phyloP scores from a whole-genome alignment of 53 echinoderm and acorn worm genomes.

The Antedon mediterranea region DNA sequence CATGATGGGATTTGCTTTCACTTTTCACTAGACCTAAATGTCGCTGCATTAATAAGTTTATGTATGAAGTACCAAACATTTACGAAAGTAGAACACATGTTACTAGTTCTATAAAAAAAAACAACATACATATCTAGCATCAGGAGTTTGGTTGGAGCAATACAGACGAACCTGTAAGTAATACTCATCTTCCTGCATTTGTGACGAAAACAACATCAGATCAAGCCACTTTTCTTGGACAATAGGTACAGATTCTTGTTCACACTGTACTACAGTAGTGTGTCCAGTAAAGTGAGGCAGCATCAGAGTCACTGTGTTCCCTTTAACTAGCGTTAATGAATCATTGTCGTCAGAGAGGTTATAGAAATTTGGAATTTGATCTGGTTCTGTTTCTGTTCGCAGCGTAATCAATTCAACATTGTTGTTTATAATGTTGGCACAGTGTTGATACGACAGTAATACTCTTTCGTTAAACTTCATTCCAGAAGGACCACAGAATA shows the following conservation, averaged over 20 bases:
- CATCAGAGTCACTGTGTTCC: not conserved
- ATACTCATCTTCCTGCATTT: not conserved
- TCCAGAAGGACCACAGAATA: conserved; percentile 2
- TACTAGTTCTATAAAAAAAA: no score
- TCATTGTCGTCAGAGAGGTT: not conserved
- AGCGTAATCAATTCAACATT: not conserved
- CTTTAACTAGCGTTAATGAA: not conserved
- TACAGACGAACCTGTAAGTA: not conserved
- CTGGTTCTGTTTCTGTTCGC: not conserved
- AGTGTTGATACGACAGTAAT: conserved; percentile 5
- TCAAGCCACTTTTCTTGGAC: not conserved
- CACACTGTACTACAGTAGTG: not conserved
- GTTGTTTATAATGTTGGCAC: not conserved
- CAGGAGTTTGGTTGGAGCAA: conserved; percentile 1
- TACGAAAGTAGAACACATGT: no score
- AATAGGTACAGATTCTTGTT: not conserved
- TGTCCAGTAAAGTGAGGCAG: conserved; percentile 2
- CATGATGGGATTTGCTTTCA: no score
- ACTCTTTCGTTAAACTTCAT: conserved; percentile 2
- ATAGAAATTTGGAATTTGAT: not conserved
- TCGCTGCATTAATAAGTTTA: no score
- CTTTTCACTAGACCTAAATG: no score
- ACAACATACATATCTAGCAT: conserved; percentile 6
- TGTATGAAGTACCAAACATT: no score
- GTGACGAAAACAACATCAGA: not conserved